A percentile compares a stretch with the other conserved stretches of the same genome.
Evolutionary conservation across 2,888 invertebrate genomes (phyloP).

Genomic region (Parnassius orleans): DNA sequence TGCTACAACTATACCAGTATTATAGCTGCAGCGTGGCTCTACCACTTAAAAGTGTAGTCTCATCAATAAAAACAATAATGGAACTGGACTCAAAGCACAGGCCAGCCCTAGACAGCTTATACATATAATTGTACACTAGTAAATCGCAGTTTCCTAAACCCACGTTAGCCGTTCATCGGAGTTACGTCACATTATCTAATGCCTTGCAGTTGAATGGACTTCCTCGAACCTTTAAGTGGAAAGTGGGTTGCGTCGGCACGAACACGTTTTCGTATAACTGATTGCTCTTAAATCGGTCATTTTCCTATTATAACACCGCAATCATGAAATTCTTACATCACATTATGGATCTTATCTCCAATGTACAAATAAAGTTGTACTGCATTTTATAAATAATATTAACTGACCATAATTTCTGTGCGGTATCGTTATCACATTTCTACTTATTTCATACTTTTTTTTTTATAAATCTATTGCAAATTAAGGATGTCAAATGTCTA

Average conservation of each 20-base stretch:
- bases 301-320: neutral
- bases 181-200: slow-evolving; percentile 34
- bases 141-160: slow-evolving; percentile 1
- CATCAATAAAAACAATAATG: too few relatives aligned
- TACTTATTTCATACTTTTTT: neutral
- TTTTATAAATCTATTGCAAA: too few relatives aligned
- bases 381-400: neutral
- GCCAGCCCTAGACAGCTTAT: too few relatives aligned
- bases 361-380: neutral
- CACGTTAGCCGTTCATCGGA: slow-evolving; percentile 11
- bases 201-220: slow-evolving; percentile 31
- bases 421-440: neutral
- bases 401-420: neutral
- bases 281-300: slow-evolving; percentile 6
- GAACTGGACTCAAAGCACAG: too few relatives aligned
- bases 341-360: neutral
- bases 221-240: slow-evolving; percentile 34
- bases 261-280: slow-evolving; percentile 1
- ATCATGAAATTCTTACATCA: neutral
- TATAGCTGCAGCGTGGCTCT: too few relatives aligned
- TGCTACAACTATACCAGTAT: too few relatives aligned
- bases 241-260: slow-evolving; percentile 36
- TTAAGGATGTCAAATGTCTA: too few relatives aligned
- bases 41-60: too few relatives aligned
- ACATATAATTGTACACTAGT: neutral